Base-by-base conservation (phyloP, 2,797 vertebrate genomes). In the Tenualosa ilisha region DNA sequence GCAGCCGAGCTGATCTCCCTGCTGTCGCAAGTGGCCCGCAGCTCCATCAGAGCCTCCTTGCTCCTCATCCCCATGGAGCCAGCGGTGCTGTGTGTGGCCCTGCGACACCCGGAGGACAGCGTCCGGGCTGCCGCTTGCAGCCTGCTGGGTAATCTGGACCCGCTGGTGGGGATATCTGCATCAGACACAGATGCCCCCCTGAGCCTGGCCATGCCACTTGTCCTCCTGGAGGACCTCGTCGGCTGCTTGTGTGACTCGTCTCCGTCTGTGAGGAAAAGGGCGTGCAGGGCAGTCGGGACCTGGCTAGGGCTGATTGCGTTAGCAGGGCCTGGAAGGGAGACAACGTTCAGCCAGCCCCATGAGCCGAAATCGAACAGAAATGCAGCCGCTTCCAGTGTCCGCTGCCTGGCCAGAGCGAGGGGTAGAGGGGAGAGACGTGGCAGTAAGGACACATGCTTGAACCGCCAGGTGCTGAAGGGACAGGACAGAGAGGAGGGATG, bases 1-100 rank as follows among this genome's bases (percentile, higher is more conserved):
- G 93, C 94, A 0, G 93, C 89, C 50, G 96, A 98, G 90, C 94
- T 99, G 82, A 92, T 99, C 0, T 96, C 94, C 43, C 89, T 98
- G 61, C 87, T 99, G 89, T 94, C 96, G 51, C 94, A 94, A 0
- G 88, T 96, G 4, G 94, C 95, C 6, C 94, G 94, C 37, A 89
- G 90, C 54, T 92, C 92, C 40, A 88, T 92, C 0, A 85, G 83
- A 3, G 92, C 93, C 37, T 56, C 94, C 84, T 83, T 88, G 59
- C 93, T 94, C 43, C 93, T 94, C 24, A 65, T 91, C 61, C 83
- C 90, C 86, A 17, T 95, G 86, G 85, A 93, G 86, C 85, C 92
- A 8, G 82, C 91, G 2, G 92, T 93, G 20, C 92, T 99, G 81
- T 92, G 81, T 8, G 87, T 13, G 50, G 94, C 96, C 4, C 91